These are phyloP conservation scores for Nephrotoma guestfalica DNA, from an alignment of 2,888 invertebrate genomes.

Conservation along the genomic window DNA sequence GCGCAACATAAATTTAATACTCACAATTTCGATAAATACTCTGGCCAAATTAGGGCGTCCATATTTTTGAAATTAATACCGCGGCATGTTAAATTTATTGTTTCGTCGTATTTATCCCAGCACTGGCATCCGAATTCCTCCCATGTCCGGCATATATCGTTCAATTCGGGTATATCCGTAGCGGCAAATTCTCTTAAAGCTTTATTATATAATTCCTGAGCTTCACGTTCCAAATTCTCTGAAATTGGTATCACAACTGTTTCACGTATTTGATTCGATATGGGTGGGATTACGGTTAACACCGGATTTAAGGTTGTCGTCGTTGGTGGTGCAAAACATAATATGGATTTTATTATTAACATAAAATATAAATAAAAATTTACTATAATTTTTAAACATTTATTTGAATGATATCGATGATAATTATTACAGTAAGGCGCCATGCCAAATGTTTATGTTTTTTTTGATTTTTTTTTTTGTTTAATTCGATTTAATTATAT, in stretches of 20 bases:
- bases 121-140: slow-evolving; percentile 27
- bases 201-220: slow-evolving; percentile 29
- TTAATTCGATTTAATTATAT: neutral
- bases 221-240: slow-evolving; percentile 29
- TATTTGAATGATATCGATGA: neutral
- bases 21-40: slow-evolving; percentile 26
- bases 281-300: neutral
- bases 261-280: slow-evolving; percentile 19
- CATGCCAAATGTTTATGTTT: neutral
- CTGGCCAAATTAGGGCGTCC: slow-evolving; percentile 25
- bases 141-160: slow-evolving; percentile 27
- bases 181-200: slow-evolving; percentile 22
- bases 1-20: slow-evolving; percentile 15
- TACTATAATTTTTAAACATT: neutral
- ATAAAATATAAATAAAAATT: neutral
- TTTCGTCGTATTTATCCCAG: slow-evolving; percentile 22
- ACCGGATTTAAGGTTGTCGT: neutral
- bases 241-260: slow-evolving; percentile 27
- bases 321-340: neutral
- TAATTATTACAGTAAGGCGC: neutral
- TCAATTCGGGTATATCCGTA: slow-evolving; percentile 18
- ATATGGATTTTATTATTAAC: neutral
- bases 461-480: neutral
- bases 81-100: slow-evolving; percentile 26
- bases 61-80: slow-evolving; percentile 26